These are phyloP conservation scores for Centruroides vittatus DNA, from an alignment of 1,140 invertebrate species.

Conservation along the genomic window DNA sequence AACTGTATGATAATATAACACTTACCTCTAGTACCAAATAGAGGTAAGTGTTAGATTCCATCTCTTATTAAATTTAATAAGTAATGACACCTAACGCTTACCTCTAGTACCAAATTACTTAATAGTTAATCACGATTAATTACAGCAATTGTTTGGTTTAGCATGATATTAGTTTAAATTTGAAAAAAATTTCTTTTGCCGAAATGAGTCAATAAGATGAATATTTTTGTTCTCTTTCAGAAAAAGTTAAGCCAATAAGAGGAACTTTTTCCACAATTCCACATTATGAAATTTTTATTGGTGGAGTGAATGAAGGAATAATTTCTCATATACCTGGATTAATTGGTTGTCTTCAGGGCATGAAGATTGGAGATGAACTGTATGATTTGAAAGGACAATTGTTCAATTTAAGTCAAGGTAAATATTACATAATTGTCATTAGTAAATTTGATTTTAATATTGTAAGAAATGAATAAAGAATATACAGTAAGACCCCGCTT, in stretches of 20 bases:
- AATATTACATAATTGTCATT: conserved; percentile 14
- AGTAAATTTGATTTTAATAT: neutral
- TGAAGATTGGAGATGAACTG: conserved; percentile 65
- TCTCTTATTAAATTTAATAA: too few relatives aligned
- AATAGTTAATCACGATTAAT: too few relatives aligned
- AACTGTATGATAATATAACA: conserved; percentile 60
- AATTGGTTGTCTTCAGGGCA: conserved; percentile 72
- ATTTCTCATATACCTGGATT: conserved; percentile 40
- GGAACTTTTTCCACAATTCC: conserved; percentile 64
- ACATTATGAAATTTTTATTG: conserved; percentile 77
- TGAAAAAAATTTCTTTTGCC: too few relatives aligned
- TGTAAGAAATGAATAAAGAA: too few relatives aligned
- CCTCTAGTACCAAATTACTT: too few relatives aligned
- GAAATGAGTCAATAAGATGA: too few relatives aligned
- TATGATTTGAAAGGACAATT: conserved; percentile 44
- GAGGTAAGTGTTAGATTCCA: too few relatives aligned
- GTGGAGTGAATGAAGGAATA: conserved; percentile 50
- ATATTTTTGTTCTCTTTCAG: conserved; percentile 29
- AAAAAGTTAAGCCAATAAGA: conserved; percentile 66
- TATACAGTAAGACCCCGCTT: too few relatives aligned
- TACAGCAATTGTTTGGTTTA: too few relatives aligned
- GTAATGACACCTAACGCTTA: too few relatives aligned
- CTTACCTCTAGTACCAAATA: too few relatives aligned
- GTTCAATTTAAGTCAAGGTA: conserved; percentile 11
- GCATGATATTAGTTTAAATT: too few relatives aligned